These are phyloP conservation scores for Hydriomena furcata DNA, from an alignment of 2,888 invertebrate genomes.

Conservation along the genomic window DNA sequence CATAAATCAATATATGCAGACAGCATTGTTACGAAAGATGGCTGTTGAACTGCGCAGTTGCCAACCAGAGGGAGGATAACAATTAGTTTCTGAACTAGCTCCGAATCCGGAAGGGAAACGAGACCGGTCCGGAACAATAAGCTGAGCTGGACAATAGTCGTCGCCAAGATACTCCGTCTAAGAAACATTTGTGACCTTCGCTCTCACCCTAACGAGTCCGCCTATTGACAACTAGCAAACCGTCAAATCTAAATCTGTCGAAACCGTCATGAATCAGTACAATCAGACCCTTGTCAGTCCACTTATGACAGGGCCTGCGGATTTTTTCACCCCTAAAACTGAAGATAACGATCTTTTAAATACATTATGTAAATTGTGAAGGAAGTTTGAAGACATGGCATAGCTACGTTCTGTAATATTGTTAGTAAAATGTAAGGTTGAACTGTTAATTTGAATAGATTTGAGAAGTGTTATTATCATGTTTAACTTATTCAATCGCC, in stretches of 20 bases:
- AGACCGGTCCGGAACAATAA: constrained; percentile 61
- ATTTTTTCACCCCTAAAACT: constrained; percentile 26
- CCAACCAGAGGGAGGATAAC: constrained; percentile 43
- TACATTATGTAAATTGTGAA: constrained; percentile 13
- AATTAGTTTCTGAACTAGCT: constrained; percentile 52
- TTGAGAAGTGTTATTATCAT: constrained; percentile 51
- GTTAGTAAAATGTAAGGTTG: constrained; percentile 16
- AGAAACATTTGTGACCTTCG: constrained; percentile 43
- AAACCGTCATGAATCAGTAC: constrained; percentile 59
- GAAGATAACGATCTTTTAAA: constrained; percentile 18
- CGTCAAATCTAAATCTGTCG: constrained; percentile 54
- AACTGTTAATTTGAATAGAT: constrained; percentile 40
- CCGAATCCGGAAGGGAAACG: constrained; percentile 57
- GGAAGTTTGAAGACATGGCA: constrained; percentile 16
- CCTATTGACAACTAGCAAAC: constrained; percentile 59
- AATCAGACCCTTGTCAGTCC: constrained; percentile 67
- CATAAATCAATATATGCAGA: constrained; percentile 15
- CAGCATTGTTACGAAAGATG: constrained; percentile 23
- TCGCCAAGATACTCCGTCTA: constrained; percentile 53
- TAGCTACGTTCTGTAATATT: constrained; percentile 6
- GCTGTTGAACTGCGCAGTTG: constrained; percentile 30
- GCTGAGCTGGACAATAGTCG: constrained; percentile 56
- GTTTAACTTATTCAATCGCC: constrained; percentile 43
- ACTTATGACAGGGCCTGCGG: constrained; percentile 51
- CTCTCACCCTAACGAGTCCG: constrained; percentile 55